These are phyloP conservation scores for Lutjanus argentimaculatus DNA, from an alignment of 2,797 vertebrate species.

Conservation along the genomic window DNA sequence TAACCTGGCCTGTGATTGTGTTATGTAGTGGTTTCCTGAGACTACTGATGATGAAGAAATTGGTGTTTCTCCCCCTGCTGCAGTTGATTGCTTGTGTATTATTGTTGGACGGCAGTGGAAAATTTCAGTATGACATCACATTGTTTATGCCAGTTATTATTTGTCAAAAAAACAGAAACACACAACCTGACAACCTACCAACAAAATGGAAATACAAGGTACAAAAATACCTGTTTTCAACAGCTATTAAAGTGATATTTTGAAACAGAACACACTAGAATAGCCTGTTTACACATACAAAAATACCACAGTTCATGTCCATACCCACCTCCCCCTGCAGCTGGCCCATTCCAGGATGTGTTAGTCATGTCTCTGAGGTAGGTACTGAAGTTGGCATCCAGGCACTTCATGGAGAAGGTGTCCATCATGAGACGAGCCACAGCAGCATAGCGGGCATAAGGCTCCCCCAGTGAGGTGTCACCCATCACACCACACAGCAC, in stretches of 20 bases:
- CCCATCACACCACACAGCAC: conserved; percentile 81
- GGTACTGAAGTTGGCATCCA: conserved; percentile 72
- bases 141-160: not conserved
- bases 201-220: not conserved
- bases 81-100: conserved; percentile 1
- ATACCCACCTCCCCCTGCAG: conserved; percentile 77
- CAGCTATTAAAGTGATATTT: not conserved
- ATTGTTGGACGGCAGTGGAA: conserved; percentile 24
- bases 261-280: conserved; percentile 19
- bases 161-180: conserved; percentile 5
- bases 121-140: conserved; percentile 21
- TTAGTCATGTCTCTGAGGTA: conserved; percentile 80
- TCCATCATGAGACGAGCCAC: conserved; percentile 71
- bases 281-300: conserved; percentile 20
- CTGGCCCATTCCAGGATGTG: conserved; percentile 77
- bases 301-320: not conserved
- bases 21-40: conserved; percentile 14
- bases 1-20: not conserved
- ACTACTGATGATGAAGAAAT: not conserved
- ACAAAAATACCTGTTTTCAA: conserved; percentile 4
- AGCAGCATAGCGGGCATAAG: conserved; percentile 69
- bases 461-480: conserved; percentile 69
- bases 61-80: not conserved
- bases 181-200: not conserved
- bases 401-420: conserved; percentile 65